Conservation (phyloP, 2,888 invertebrate species). For the Drosophila nigricruria region DNA sequence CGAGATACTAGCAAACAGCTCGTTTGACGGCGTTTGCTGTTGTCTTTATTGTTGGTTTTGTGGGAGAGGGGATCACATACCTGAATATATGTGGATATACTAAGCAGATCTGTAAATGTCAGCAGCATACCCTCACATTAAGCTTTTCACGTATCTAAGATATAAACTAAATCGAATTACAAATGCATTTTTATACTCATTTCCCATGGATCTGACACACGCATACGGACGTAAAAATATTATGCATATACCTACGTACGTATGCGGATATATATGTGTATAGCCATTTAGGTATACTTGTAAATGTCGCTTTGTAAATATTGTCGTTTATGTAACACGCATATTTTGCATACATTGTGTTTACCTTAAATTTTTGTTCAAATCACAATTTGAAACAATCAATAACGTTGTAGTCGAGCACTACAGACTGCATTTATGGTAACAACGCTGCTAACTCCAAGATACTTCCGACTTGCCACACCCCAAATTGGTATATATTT, state of each 20-base stretch:
- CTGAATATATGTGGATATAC: not conserved
- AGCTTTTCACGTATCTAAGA: constrained; percentile 3
- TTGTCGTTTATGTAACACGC: not conserved
- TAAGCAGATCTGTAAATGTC: constrained; percentile 25
- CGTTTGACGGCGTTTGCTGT: constrained; percentile 12
- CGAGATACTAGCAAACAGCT: constrained; percentile 5
- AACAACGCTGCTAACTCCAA: no score
- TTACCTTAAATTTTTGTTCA: no score
- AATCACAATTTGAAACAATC: no score
- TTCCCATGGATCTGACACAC: not conserved
- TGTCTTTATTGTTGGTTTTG: constrained; percentile 4
- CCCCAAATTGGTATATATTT: no score
- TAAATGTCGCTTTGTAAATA: not conserved
- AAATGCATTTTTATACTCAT: no score
- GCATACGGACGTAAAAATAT: not conserved
- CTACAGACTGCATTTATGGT: no score
- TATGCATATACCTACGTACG: not conserved
- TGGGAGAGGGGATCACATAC: constrained; percentile 10
- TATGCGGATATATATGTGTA: not conserved
- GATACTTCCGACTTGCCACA: no score
- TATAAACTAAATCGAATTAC: not conserved
- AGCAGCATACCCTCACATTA: constrained; percentile 11
- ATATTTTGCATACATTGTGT: not conserved
- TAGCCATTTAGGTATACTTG: not conserved
- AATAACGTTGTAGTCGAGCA: no score